Percentiles rank a stretch among this genome's conserved stretches.
phyloP scores from a whole-genome alignment of 1,140 invertebrate genomes.

The Ceratina calcarata region DNA sequence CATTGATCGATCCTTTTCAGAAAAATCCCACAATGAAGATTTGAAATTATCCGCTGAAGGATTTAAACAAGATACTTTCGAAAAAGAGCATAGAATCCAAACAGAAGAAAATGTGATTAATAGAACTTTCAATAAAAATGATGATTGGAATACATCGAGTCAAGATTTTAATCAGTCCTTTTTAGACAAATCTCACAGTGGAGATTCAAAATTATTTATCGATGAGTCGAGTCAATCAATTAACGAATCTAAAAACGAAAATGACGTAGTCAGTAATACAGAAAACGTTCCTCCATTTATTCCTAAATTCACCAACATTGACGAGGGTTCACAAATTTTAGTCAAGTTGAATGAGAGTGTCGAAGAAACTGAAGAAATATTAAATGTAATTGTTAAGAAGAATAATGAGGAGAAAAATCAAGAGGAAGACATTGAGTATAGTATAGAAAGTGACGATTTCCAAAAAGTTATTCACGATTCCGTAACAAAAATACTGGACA shows the following conservation, averaged over 20 bases:
- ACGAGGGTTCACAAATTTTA: neutral
- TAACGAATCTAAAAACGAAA: constrained; percentile 3
- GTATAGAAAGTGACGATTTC: constrained; percentile 34
- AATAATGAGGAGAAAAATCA: constrained; percentile 35
- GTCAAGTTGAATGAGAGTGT: neutral
- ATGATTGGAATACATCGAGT: too few relatives aligned
- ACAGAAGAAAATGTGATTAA: too few relatives aligned
- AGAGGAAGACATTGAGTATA: constrained; percentile 21
- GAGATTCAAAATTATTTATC: constrained; percentile 9
- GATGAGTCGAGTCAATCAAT: constrained; percentile 17
- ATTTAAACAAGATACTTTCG: too few relatives aligned
- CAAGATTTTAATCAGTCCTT: too few relatives aligned
- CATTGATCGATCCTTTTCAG: neutral
- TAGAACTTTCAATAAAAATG: too few relatives aligned
- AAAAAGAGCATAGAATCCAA: too few relatives aligned
- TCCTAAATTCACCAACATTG: constrained; percentile 60
- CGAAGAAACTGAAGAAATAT: constrained; percentile 62
- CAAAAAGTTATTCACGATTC: constrained; percentile 47
- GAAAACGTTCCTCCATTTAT: too few relatives aligned
- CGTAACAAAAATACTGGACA: constrained; percentile 50
- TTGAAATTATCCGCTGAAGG: neutral
- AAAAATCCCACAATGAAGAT: constrained; percentile 25
- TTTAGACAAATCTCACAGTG: constrained; percentile 21
- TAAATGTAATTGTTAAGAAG: constrained; percentile 66
- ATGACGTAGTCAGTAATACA: constrained; percentile 2